Conservation (phyloP, 2,888 invertebrate species). For the Bugulina stolonifera region DNA sequence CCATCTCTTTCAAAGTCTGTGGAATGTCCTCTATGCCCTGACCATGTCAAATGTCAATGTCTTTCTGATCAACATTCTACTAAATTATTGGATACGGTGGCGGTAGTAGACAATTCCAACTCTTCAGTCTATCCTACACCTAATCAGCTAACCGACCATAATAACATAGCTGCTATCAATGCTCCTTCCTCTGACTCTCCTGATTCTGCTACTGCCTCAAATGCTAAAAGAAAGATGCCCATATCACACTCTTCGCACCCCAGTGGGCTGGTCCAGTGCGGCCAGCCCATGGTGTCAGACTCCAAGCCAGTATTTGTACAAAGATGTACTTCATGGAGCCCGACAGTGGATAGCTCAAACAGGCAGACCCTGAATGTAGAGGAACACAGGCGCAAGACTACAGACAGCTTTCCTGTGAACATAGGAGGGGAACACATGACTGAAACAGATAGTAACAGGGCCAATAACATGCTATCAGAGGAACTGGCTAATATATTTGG, state of each 20-base stretch:
- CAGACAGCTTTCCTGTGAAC: neutral
- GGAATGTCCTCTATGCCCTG: neutral
- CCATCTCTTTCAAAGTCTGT: neutral
- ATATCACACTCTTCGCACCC: neutral
- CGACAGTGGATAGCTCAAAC: neutral
- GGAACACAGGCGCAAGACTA: constrained; percentile 3
- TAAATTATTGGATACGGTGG: neutral
- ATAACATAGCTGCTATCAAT: neutral
- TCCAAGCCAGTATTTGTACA: neutral
- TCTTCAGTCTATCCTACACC: neutral
- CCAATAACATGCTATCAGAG: neutral
- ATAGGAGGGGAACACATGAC: neutral
- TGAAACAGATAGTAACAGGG: neutral
- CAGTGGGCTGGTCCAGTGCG: neutral
- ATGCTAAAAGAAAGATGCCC: neutral
- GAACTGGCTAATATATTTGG: constrained; percentile 12
- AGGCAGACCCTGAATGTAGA: neutral
- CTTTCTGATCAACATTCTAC: neutral
- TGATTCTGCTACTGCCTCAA: no score
- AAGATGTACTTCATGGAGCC: constrained; percentile 10
- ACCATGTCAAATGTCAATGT: no score
- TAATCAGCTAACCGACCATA: neutral
- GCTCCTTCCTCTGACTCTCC: no score
- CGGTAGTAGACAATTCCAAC: neutral
- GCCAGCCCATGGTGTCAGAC: neutral